Evolutionary conservation across 2,888 invertebrate species (phyloP).

Genomic region (Drosophila basisetae): DNA sequence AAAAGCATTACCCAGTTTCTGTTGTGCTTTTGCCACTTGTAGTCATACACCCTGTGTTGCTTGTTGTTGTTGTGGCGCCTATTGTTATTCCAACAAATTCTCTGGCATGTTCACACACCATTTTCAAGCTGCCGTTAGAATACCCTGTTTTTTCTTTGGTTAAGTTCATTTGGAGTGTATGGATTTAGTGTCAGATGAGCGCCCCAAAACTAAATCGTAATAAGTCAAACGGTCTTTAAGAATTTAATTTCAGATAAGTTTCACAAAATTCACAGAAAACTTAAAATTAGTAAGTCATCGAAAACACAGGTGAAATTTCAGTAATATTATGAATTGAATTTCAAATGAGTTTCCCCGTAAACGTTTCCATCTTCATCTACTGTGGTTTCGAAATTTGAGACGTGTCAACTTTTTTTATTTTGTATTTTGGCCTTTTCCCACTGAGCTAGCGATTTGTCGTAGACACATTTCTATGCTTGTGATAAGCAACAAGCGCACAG

Average conservation of each 20-base stretch:
- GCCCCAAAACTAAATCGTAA: background rate
- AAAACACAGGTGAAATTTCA: background rate
- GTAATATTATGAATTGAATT: background rate
- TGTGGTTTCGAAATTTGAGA: background rate
- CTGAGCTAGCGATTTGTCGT: background rate
- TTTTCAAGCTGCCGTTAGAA: constrained; percentile 8
- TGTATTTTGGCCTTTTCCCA: background rate
- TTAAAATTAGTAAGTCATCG: background rate
- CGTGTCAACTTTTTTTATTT: background rate
- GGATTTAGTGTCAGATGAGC: background rate
- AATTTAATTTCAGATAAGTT: background rate
- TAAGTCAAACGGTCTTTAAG: background rate
- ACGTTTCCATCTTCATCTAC: background rate
- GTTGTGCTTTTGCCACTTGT: constrained; percentile 40
- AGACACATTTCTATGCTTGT: background rate
- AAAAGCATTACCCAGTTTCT: constrained; percentile 75
- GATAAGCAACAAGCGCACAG: background rate
- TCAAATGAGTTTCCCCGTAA: background rate
- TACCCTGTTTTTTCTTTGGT: background rate
- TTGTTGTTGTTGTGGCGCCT: constrained; percentile 19
- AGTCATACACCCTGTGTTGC: background rate
- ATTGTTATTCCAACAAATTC: constrained; percentile 45
- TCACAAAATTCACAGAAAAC: background rate
- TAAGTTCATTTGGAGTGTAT: background rate
- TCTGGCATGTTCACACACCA: constrained; percentile 31